Base-by-base conservation (phyloP, 1,140 invertebrate species). In the Calephelis virginiensis region DNA sequence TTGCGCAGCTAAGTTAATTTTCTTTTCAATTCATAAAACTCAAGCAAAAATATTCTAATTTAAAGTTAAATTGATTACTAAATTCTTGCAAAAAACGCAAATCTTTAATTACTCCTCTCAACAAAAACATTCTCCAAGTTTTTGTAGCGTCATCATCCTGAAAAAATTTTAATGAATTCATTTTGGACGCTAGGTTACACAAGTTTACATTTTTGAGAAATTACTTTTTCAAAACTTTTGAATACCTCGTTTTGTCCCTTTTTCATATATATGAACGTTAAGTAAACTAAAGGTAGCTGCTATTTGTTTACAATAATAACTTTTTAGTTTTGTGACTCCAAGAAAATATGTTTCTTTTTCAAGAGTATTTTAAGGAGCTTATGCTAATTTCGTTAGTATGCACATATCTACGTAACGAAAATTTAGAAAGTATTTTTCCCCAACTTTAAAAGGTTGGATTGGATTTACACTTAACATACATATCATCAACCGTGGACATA, bases 101-200 rank as follows among this genome's bases (percentile, higher is more conserved):
- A 28, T 56, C 53, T 56, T 56, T 56, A 10, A 37, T 56, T 56
- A 56, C 11, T 56, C 28, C 37, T 37, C 37, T 38, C 14, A 56
- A 56, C 37, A 56, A 56, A 56, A 56, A 56, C 37, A 56, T 56
- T 56, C 37, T 56, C 53, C 7, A 56, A 56, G 53, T 56, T 56
- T 56, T 37, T 56, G 11, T 17, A 56, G 17, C 53, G 53, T 56
- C 28, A 28, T 28, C 53, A 56, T 56, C 28, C 17, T 56, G 28
- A 37, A 56, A 56, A 56, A 11, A 37, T n/a, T 56, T 56, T 56
- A 56, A 56, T 56, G 53, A 56, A 56, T 28, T 12, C 53, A 10
- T 56, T 56, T 56, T 28, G 28, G 7, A 1, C 12, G 53, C 10
- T 5, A 38, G 14, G 12, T 37, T 56, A 56, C 17, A 56, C 6